These are phyloP conservation scores for Beroe forskalii DNA, from an alignment of 37 sponge, comb jelly and placozoan genomes.

Conservation along the genomic window DNA sequence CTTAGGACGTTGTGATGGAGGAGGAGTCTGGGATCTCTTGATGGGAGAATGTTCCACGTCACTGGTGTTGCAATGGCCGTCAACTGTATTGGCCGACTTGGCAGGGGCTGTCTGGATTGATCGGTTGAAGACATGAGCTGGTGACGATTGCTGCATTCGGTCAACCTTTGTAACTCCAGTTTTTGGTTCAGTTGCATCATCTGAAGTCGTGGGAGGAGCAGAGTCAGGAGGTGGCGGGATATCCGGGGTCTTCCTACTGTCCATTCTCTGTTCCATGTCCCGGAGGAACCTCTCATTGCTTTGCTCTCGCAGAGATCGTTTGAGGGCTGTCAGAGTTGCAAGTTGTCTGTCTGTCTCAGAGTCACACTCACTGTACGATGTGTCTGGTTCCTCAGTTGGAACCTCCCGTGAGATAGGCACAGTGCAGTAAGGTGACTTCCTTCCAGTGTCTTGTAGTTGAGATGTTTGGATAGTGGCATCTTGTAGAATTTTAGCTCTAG, in stretches of 20 bases:
- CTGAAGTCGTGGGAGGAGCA: too few relatives aligned
- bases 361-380: conserved; percentile 62
- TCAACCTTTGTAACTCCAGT: conserved; percentile 13
- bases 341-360: conserved; percentile 61
- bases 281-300: conserved; percentile 6
- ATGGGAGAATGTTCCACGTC: not conserved
- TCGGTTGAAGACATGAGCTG: not conserved
- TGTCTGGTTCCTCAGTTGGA: not conserved
- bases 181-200: not conserved
- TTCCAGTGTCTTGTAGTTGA: not conserved
- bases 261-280: conserved; percentile 42
- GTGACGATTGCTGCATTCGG: conserved; percentile 61
- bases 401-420: not conserved
- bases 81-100: not conserved
- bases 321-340: conserved; percentile 39
- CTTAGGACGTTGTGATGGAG: not conserved
- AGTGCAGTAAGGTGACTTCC: not conserved
- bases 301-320: conserved; percentile 38
- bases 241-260: not conserved
- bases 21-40: not conserved
- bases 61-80: conserved; percentile 1
- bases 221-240: not conserved
- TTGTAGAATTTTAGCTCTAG: conserved; percentile 1
- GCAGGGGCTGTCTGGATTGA: not conserved
- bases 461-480: conserved; percentile 51